Conservation (phyloP, 2,113 vertebrate species). For the Phrynocephalus versicolor region DNA sequence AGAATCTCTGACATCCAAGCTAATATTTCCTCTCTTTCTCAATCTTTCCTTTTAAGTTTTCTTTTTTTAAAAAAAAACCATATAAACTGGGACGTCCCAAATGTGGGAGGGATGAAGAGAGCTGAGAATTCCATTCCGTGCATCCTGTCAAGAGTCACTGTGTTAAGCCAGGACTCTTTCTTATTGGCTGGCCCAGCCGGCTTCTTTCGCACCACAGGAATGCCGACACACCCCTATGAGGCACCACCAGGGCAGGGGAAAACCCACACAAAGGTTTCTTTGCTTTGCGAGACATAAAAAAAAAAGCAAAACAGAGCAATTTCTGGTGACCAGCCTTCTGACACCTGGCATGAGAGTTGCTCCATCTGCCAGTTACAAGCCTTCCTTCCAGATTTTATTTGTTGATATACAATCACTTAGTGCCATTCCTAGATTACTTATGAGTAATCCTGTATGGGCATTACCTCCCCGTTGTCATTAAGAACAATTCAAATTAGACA, state of each 20-base stretch:
- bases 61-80: background rate
- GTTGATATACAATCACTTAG: background rate
- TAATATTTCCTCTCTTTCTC: constrained; percentile 29
- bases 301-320: background rate
- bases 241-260: constrained; percentile 8
- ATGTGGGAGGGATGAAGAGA: constrained; percentile 30
- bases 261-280: constrained; percentile 12
- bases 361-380: background rate
- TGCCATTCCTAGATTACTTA: background rate
- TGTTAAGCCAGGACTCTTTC: constrained; percentile 8
- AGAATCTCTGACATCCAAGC: background rate
- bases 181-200: constrained; percentile 64
- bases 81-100: constrained; percentile 13
- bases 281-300: background rate
- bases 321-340: background rate
- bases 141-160: constrained; percentile 17
- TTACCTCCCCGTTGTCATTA: background rate
- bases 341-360: background rate
- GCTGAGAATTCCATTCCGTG: background rate
- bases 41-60: constrained; percentile 24
- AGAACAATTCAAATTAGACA: background rate
- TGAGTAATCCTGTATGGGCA: background rate
- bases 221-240: constrained; percentile 20
- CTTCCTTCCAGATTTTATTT: background rate
- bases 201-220: constrained; percentile 67